Base-by-base conservation (phyloP, 2,888 invertebrate genomes). In the Siphlonurus alternatus region DNA sequence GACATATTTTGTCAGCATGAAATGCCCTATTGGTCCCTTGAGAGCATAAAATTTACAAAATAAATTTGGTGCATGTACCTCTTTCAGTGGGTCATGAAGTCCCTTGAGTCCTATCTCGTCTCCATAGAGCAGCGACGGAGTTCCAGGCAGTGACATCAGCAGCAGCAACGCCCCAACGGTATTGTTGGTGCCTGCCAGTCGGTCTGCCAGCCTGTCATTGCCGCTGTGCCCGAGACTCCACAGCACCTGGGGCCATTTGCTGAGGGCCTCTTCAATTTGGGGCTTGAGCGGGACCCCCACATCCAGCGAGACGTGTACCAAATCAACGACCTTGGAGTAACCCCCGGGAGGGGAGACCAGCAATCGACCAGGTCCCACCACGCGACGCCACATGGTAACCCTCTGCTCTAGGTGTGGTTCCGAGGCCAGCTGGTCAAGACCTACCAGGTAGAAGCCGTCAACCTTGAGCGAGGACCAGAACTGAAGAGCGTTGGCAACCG, bases 361-460 rank as follows among this genome's bases (percentile, higher is more conserved):
- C 20, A n/a, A 10, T 23, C 7, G 60, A 53, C 59, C 53, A 51
- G 65, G 65, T n/a, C 69, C 67, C n/a, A 70, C 59, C 10, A 85
- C 76, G 67, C 78, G 77, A 72, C 87, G 88, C 89, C 89, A 90
- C 64, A 81, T 74, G 65, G 81, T 79, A 22, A 91, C 72, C 53
- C 81, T 79, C 61, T 76, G 76, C 0, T 77, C 75, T 69, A 88
- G 83, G 70, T 81, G 76, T 0, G 76, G 73, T 69, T 87, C 83
- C 54, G 82, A 77, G 2, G 81, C 78, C 71, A 85, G 83, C 66
- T 83, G 75, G 71, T 89, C 87, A 23, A 92, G 74, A 10, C 88
- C 88, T 74, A 90, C 91, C 5, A 95, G 76, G 73, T 93, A 91
- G 74, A 96, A 92, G 0, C 95, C 96, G 75, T 94, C 90, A 2